These are phyloP conservation scores for Chaenodraco wilsoni DNA, from an alignment of 2,797 vertebrate species.

Conservation along the genomic window DNA sequence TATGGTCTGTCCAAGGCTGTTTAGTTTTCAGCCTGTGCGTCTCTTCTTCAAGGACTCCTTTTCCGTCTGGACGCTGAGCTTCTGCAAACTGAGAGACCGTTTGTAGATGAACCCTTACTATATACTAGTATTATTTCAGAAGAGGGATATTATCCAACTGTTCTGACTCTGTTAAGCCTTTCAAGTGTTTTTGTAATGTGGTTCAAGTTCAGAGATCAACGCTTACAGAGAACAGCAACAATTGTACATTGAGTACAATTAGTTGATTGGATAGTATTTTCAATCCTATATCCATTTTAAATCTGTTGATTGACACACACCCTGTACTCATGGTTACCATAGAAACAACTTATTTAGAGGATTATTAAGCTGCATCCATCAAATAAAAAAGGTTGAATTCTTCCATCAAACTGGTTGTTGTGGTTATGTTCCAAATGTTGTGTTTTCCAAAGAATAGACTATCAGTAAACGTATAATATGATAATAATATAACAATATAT, in stretches of 20 bases:
- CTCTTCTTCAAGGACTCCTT: not conserved
- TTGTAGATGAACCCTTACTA: not conserved
- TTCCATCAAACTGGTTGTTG: not conserved
- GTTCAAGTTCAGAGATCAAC: no score
- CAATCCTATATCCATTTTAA: not conserved
- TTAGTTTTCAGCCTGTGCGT: not conserved
- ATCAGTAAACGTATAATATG: not conserved
- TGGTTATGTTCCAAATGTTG: no score
- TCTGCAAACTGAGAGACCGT: not conserved
- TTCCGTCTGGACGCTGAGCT: not conserved
- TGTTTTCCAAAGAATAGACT: no score
- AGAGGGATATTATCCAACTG: not conserved
- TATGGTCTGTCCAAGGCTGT: not conserved
- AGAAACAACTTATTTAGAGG: constrained; percentile 12
- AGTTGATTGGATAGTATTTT: not conserved
- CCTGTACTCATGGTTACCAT: not conserved
- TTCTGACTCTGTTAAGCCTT: not conserved
- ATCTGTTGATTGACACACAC: not conserved
- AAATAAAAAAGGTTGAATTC: not conserved
- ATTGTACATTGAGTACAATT: not conserved
- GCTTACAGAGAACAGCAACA: not conserved
- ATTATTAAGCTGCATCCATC: not conserved
- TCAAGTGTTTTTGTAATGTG: not conserved
- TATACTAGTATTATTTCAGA: not conserved
- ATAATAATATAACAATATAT: not conserved